phyloP scores from a whole-genome alignment of 2,797 vertebrate genomes.

The Crossoptilon crossoptilon region DNA sequence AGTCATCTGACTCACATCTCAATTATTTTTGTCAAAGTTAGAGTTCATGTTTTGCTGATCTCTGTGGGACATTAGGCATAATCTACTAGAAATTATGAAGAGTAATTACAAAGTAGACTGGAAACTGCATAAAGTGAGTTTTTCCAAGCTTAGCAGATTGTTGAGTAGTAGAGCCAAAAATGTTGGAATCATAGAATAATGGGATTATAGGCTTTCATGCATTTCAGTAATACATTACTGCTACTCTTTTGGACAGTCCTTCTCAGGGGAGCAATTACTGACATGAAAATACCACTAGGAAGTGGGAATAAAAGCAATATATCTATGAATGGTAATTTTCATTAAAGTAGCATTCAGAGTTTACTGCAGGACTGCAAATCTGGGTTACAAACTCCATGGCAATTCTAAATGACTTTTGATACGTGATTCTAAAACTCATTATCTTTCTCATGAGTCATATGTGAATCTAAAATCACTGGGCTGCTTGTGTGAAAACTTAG shows the following conservation, averaged over 20 bases:
- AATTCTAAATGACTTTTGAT: not conserved
- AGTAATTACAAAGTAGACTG: conserved; percentile 15
- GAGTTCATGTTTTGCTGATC: conserved; percentile 11
- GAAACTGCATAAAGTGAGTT: not conserved
- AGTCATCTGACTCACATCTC: not conserved
- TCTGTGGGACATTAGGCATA: not conserved
- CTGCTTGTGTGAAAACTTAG: not conserved
- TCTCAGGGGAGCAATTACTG: not conserved
- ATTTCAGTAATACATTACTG: not conserved
- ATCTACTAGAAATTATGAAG: conserved; percentile 26
- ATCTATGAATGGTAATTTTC: not conserved
- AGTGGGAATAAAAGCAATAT: not conserved
- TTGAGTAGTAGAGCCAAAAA: conserved; percentile 10
- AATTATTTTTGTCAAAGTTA: not conserved
- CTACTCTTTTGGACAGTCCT: not conserved
- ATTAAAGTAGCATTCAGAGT: not conserved
- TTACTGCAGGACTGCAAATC: not conserved
- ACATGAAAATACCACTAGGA: not conserved
- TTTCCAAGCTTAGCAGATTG: conserved; percentile 4
- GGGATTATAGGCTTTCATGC: conserved; percentile 9
- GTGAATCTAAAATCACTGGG: not conserved
- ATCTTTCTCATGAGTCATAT: not conserved
- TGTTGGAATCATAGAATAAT: not conserved
- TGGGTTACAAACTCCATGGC: not conserved
- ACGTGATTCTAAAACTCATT: not conserved